Evolutionary conservation across 2,113 vertebrate genomes (phyloP).

Genomic region (Montifringilla adamsi): DNA sequence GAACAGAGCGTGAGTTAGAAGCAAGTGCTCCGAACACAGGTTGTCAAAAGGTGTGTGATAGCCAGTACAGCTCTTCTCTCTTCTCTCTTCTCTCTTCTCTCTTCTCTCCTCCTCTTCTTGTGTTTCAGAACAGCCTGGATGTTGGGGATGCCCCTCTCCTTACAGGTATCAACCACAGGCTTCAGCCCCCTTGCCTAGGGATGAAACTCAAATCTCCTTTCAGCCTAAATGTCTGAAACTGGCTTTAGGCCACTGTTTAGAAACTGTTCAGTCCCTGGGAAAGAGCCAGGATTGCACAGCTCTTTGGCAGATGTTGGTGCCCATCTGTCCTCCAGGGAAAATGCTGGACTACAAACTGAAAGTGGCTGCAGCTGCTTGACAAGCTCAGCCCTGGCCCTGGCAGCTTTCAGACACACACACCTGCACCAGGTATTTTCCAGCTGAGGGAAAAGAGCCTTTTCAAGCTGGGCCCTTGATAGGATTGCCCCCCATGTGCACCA

Average conservation of each 20-base stretch:
- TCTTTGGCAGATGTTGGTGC: background rate
- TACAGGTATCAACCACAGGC: background rate
- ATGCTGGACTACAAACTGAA: background rate
- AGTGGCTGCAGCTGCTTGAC: background rate
- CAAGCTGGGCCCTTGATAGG: background rate
- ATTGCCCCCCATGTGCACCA: fast-evolving
- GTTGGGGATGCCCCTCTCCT: background rate
- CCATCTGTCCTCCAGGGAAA: background rate
- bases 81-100: no score
- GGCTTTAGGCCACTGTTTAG: background rate
- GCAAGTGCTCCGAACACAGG: background rate
- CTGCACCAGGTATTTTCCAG: background rate
- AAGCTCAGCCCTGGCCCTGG: background rate
- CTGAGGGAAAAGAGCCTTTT: background rate
- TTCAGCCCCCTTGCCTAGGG: background rate
- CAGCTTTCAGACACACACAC: background rate
- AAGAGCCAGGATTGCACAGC: background rate
- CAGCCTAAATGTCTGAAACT: background rate
- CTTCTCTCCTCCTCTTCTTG: background rate
- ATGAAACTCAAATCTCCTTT: background rate
- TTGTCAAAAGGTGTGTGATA: background rate
- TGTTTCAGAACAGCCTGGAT: background rate
- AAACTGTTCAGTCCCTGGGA: background rate
- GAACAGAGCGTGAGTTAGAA: background rate
- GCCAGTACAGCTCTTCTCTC: background rate